A percentile compares a stretch with the other conserved stretches of the same genome.
These are phyloP conservation scores for Eulithis prunata DNA, from an alignment of 2,888 invertebrate genomes.

Conservation along the genomic window DNA sequence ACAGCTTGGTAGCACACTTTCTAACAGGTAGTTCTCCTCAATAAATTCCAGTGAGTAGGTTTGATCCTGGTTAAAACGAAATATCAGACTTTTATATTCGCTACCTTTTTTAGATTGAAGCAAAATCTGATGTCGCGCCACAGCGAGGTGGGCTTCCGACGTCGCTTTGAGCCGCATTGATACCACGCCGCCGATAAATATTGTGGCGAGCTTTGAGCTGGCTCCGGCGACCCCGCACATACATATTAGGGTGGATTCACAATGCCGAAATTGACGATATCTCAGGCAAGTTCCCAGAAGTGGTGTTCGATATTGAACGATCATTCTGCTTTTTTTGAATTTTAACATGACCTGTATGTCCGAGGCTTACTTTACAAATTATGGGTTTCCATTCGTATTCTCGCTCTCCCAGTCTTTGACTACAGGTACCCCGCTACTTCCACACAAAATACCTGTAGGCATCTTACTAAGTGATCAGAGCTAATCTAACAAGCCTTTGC, in stretches of 20 bases:
- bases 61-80: not conserved
- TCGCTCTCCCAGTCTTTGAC: no score
- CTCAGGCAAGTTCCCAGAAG: not conserved
- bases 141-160: conserved; percentile 78
- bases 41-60: no score
- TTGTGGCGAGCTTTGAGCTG: conserved; percentile 78
- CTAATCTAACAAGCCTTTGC: not conserved
- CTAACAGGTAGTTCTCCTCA: no score
- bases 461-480: not conserved
- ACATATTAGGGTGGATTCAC: conserved; percentile 32
- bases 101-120: conserved; percentile 27
- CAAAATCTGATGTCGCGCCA: conserved; percentile 48
- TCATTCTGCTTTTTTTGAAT: no score
- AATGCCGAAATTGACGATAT: conserved; percentile 10
- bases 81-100: conserved; percentile 13
- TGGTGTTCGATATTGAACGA: not conserved
- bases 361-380: not conserved
- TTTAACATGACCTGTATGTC: no score
- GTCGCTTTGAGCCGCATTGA: conserved; percentile 78
- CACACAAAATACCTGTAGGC: no score
- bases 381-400: no score
- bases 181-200: conserved; percentile 82
- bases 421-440: not conserved
- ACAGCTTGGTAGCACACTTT: no score
- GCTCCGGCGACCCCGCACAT: conserved; percentile 43